A percentile compares a stretch with the other conserved stretches of the same genome.
phyloP scores from a whole-genome alignment of 2,888 invertebrate genomes.

The Nomada ruficornis region DNA sequence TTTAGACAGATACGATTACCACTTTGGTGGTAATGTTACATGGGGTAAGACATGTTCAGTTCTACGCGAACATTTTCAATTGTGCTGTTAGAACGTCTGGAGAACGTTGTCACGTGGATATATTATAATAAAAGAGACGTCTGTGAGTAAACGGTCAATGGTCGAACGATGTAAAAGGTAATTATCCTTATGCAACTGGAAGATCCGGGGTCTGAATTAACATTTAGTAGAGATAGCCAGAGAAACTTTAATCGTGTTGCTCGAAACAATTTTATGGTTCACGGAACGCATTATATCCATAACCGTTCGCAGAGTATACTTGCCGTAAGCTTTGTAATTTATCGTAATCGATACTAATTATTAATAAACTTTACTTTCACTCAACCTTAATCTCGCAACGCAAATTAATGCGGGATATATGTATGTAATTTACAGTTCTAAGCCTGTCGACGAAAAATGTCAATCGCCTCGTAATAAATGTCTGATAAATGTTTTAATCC shows the following conservation, averaged over 20 bases:
- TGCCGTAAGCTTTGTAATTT: not conserved
- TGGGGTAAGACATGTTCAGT: no score
- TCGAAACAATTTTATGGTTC: slow-evolving; percentile 40
- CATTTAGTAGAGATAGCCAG: slow-evolving; percentile 35
- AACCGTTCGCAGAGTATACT: not conserved
- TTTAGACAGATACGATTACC: no score
- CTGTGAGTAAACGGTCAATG: slow-evolving; percentile 24
- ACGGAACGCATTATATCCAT: not conserved
- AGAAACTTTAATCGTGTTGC: slow-evolving; percentile 30
- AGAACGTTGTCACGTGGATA: not conserved
- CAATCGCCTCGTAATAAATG: slow-evolving; percentile 17
- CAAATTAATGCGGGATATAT: slow-evolving; percentile 38
- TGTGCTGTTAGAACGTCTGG: no score
- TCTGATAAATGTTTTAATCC: slow-evolving; percentile 53
- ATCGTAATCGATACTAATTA: no score
- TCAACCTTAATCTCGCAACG: slow-evolving; percentile 11
- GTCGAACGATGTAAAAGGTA: slow-evolving; percentile 50
- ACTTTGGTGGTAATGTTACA: no score
- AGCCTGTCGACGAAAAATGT: slow-evolving; percentile 36
- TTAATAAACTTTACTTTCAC: no score
- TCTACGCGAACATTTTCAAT: no score
- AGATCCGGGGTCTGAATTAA: slow-evolving; percentile 54
- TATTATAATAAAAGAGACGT: slow-evolving; percentile 13
- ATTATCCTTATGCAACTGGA: slow-evolving; percentile 49
- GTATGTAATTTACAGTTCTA: not conserved